A percentile compares a stretch with the other conserved stretches of the same genome.
phyloP scores from a whole-genome alignment of 2,113 vertebrate genomes.

The Dendrocopos noguchii region DNA sequence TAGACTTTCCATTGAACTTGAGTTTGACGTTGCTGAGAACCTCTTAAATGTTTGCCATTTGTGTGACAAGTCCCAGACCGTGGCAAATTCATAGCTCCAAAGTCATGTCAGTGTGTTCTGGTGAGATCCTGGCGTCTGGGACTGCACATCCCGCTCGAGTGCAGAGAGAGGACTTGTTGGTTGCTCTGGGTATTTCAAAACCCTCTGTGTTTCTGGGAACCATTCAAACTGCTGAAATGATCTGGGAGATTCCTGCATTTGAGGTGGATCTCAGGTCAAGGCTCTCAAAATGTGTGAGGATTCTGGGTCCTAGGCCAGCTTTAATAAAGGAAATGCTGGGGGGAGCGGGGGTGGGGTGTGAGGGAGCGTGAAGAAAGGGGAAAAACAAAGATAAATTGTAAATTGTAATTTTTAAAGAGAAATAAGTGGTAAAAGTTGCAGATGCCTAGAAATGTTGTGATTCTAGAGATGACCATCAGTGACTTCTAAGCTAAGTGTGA shows the following conservation, averaged over 20 bases:
- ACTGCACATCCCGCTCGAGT: not conserved
- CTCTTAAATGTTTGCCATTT: accelerated
- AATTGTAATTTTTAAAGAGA: not conserved
- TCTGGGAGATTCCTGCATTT: not conserved
- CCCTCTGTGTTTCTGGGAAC: not conserved
- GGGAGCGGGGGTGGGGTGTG: no score
- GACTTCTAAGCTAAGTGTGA: not conserved
- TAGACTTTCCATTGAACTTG: not conserved
- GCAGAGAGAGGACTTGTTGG: not conserved
- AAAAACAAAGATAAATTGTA: no score
- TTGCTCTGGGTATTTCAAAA: not conserved
- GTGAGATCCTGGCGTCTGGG: not conserved
- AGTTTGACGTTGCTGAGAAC: not conserved
- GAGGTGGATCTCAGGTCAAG: not conserved
- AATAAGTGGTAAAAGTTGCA: not conserved
- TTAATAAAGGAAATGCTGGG: not conserved
- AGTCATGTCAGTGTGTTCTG: accelerated
- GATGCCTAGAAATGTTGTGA: not conserved
- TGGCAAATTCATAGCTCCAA: not conserved
- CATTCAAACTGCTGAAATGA: not conserved
- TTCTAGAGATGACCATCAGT: not conserved
- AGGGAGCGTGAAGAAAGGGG: no score
- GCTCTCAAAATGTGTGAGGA: not conserved
- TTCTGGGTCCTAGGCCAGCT: not conserved
- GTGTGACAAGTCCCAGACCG: not conserved